Evolutionary conservation across 2,797 vertebrate genomes (phyloP).

Genomic region (Mus minutoides): DNA sequence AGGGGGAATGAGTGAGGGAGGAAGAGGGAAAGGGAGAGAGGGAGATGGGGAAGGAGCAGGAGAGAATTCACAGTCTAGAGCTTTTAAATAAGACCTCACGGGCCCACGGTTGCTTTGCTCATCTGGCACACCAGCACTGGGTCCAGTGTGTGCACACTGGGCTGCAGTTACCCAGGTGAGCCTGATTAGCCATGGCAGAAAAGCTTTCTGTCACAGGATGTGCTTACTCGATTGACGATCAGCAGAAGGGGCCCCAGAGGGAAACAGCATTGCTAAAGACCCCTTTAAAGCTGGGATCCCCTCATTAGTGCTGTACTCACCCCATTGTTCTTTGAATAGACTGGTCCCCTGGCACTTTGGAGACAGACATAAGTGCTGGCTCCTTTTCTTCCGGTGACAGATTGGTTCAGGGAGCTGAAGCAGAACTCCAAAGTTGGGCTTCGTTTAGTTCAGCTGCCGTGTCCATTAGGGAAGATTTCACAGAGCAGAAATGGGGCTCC

Average conservation of each 20-base stretch:
- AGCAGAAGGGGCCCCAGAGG: background rate
- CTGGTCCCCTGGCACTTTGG: background rate
- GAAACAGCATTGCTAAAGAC: background rate
- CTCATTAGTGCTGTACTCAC: background rate
- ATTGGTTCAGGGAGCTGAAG: too few species aligned
- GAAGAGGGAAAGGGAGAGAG: background rate
- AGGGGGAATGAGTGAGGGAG: too few species aligned
- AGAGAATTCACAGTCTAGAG: background rate
- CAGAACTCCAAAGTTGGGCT: background rate
- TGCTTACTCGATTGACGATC: background rate
- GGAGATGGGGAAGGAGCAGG: too few species aligned
- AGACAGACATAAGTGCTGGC: background rate
- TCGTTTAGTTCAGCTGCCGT: background rate
- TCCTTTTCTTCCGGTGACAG: background rate
- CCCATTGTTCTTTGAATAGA: background rate
- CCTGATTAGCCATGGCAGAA: background rate
- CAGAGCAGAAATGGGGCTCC: background rate
- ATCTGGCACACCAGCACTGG: background rate
- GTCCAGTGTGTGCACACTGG: too few species aligned
- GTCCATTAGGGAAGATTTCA: background rate
- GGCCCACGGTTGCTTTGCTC: rapidly evolving
- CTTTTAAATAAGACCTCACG: background rate
- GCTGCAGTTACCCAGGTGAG: background rate
- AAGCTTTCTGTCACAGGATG: background rate
- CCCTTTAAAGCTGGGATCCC: background rate